These are phyloP conservation scores for Botia kubotai DNA, from an alignment of 2,797 vertebrate genomes.

Conservation along the genomic window DNA sequence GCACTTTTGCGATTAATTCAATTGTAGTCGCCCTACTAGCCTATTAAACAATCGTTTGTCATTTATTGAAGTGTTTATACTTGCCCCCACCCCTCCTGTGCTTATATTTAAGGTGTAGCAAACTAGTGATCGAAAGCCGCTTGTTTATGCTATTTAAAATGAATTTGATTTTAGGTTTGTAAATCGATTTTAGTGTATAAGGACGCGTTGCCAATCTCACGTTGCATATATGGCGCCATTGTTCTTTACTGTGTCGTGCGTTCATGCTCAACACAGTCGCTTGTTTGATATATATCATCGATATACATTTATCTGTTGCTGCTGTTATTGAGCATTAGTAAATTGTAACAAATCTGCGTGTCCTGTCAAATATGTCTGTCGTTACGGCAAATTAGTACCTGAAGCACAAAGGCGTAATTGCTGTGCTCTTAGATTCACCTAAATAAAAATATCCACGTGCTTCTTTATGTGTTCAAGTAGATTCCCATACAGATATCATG, in stretches of 20 bases:
- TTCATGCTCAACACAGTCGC: not conserved
- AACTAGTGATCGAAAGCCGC: not conserved
- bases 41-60: not conserved
- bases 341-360: too few relatives aligned
- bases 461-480: not conserved
- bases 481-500: not conserved
- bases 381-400: too few relatives aligned
- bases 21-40: not conserved
- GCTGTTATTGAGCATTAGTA: too few relatives aligned
- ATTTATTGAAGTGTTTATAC: conserved; percentile 11
- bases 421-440: too few relatives aligned
- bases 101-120: not conserved
- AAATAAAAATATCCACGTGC: too few relatives aligned
- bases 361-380: too few relatives aligned
- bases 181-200: not conserved
- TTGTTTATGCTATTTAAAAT: not conserved
- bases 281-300: too few relatives aligned
- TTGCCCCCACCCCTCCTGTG: not conserved
- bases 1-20: not conserved
- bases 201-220: conserved; percentile 35
- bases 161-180: not conserved
- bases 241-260: conserved; percentile 38
- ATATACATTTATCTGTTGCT: too few relatives aligned
- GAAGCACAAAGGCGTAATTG: too few relatives aligned
- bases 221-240: conserved; percentile 47